A percentile compares a stretch with the other conserved stretches of the same genome.
phyloP scores from a whole-genome alignment of 2,888 invertebrate species.

The Xestobium rufovillosum region DNA sequence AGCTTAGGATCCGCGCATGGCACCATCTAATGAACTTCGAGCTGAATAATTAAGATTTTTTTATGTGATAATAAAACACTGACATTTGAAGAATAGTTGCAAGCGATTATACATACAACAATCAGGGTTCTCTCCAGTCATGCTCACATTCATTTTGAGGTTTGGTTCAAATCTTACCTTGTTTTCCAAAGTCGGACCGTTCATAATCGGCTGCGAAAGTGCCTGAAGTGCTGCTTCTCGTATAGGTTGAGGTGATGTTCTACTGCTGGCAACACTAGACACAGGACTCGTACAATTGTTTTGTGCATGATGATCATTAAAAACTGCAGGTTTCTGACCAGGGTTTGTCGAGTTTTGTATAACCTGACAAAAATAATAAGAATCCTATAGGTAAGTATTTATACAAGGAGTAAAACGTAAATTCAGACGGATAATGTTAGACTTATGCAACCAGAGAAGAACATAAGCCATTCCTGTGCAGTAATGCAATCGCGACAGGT shows the following conservation, averaged over 20 bases:
- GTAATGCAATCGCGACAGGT: too few relatives aligned
- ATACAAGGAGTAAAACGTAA: conserved; percentile 1
- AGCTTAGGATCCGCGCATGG: too few relatives aligned
- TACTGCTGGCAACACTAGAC: conserved; percentile 46
- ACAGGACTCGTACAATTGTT: conserved; percentile 41
- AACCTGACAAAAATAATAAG: conserved; percentile 15
- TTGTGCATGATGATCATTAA: conserved; percentile 28
- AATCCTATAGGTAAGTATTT: conserved; percentile 8
- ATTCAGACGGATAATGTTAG: too few relatives aligned
- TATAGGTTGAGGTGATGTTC: conserved; percentile 48
- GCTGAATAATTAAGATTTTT: too few relatives aligned
- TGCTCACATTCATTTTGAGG: too few relatives aligned
- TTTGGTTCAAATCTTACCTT: too few relatives aligned
- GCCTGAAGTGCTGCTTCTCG: conserved; percentile 28
- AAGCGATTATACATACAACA: too few relatives aligned
- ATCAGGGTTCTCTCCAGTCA: too few relatives aligned
- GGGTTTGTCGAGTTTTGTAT: conserved; percentile 25
- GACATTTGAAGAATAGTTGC: too few relatives aligned
- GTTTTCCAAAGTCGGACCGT: conserved; percentile 44
- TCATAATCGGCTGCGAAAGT: conserved; percentile 34
- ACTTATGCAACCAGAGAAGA: conserved; percentile 9
- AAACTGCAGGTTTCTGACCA: conserved; percentile 26
- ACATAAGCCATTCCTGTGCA: too few relatives aligned
- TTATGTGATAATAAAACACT: too few relatives aligned
- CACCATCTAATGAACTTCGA: too few relatives aligned